Evolutionary conservation across 2,888 invertebrate species (phyloP).

Genomic region (Tipula lateralis): DNA sequence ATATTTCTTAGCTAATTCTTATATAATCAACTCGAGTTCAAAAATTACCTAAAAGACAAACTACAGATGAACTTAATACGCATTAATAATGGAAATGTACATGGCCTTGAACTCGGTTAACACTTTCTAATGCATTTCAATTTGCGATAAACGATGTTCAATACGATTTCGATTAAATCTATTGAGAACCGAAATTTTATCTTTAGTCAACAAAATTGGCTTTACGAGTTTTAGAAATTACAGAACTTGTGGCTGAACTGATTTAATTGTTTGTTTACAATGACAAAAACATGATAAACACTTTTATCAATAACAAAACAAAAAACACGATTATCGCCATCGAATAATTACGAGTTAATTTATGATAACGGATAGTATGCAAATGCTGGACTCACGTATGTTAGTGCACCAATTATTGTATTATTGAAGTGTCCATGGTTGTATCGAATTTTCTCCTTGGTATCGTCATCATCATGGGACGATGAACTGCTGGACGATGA

Average conservation of each 20-base stretch:
- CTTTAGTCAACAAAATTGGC: background rate
- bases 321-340: background rate
- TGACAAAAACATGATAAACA: background rate
- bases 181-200: background rate
- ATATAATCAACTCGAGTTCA: background rate
- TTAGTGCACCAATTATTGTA: constrained; percentile 40
- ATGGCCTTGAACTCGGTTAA: background rate
- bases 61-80: background rate
- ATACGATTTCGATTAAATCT: background rate
- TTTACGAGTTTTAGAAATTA: background rate
- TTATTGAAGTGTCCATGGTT: constrained; percentile 28
- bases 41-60: background rate
- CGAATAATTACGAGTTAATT: background rate
- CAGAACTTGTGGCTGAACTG: too few species aligned
- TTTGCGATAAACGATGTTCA: background rate
- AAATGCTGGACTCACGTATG: constrained; percentile 50
- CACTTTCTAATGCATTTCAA: background rate
- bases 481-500: constrained; percentile 7
- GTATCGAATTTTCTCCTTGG: constrained; percentile 29
- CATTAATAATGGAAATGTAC: background rate
- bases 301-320: background rate
- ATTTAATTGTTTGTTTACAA: background rate
- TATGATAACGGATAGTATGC: background rate
- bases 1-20: background rate
- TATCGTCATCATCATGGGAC: constrained; percentile 28